phyloP scores from a whole-genome alignment of 1,140 invertebrate species.

The Bombyx mandarina region DNA sequence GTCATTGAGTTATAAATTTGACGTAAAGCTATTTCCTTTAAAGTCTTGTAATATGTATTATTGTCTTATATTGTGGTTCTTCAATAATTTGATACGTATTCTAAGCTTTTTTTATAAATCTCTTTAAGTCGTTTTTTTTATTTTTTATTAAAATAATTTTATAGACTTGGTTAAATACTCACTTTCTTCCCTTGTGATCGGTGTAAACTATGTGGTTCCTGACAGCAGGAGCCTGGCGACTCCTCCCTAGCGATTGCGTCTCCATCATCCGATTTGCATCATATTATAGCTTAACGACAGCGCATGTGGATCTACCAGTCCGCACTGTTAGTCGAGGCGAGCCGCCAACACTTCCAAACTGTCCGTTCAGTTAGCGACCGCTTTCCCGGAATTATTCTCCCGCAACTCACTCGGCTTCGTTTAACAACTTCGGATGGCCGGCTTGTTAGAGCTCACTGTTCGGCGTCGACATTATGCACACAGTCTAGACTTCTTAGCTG shows the following conservation, averaged over 20 bases:
- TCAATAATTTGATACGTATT: too few species aligned
- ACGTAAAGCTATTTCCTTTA: too few species aligned
- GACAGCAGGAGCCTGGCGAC: conserved; percentile 39
- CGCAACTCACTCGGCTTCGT: conserved; percentile 25
- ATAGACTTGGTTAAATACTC: conserved; percentile 26
- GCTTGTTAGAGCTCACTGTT: conserved; percentile 55
- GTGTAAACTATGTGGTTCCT: conserved; percentile 70
- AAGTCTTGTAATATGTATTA: too few species aligned
- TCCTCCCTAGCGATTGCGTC: conserved; percentile 40
- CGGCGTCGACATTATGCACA: conserved; percentile 43
- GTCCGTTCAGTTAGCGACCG: conserved; percentile 33
- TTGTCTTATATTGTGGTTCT: too few species aligned
- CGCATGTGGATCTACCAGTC: not conserved
- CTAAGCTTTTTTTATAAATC: too few species aligned
- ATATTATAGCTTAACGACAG: not conserved
- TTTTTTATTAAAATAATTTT: not conserved
- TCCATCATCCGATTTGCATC: conserved; percentile 32
- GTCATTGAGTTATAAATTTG: too few species aligned
- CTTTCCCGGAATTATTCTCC: conserved; percentile 43
- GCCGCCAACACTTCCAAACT: conserved; percentile 33
- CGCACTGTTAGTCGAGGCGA: conserved; percentile 7
- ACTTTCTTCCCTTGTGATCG: conserved; percentile 69
- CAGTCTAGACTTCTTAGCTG: conserved; percentile 53
- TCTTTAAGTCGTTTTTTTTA: too few species aligned
- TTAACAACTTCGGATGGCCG: conserved; percentile 54